Conservation (phyloP, 2,113 vertebrate species). For the Stercorarius parasiticus region DNA sequence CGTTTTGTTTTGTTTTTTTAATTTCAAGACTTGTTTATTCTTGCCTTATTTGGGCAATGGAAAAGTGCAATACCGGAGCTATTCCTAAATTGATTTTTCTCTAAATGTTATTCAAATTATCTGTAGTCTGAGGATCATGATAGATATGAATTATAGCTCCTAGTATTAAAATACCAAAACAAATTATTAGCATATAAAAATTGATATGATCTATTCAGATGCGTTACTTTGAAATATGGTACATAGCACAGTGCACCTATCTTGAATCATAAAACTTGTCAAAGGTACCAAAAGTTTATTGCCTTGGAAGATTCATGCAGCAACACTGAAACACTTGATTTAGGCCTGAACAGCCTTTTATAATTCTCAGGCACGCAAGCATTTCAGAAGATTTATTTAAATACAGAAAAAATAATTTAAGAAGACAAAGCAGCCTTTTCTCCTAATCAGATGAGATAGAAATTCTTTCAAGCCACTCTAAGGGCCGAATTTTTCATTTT, state of each 20-base stretch:
- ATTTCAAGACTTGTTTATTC: not conserved
- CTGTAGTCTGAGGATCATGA: not conserved
- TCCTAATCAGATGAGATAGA: slow-evolving; percentile 33
- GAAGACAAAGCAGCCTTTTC: slow-evolving; percentile 31
- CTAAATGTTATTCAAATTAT: slow-evolving; percentile 20
- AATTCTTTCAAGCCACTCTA: slow-evolving; percentile 7
- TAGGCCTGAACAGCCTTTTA: slow-evolving; percentile 29
- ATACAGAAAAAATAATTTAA: slow-evolving; percentile 19
- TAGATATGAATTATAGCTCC: slow-evolving; percentile 18
- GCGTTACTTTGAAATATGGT: slow-evolving; percentile 37
- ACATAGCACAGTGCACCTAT: not conserved
- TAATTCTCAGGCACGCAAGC: slow-evolving; percentile 16
- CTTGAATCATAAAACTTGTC: slow-evolving; percentile 57
- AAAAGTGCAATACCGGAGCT: not conserved
- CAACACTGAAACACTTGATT: slow-evolving; percentile 34
- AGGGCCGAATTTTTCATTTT: not conserved
- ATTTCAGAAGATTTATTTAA: slow-evolving; percentile 35
- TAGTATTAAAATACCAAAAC: slow-evolving; percentile 49
- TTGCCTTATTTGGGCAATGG: not conserved
- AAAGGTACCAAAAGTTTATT: slow-evolving; percentile 54
- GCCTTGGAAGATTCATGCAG: slow-evolving; percentile 50
- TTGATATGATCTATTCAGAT: slow-evolving; percentile 47
- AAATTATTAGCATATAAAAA: slow-evolving; percentile 62
- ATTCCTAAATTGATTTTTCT: not conserved
- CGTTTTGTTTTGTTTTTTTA: no score